Base-by-base conservation (phyloP, 2,113 vertebrate species). In the Lichenostomus cassidix region DNA sequence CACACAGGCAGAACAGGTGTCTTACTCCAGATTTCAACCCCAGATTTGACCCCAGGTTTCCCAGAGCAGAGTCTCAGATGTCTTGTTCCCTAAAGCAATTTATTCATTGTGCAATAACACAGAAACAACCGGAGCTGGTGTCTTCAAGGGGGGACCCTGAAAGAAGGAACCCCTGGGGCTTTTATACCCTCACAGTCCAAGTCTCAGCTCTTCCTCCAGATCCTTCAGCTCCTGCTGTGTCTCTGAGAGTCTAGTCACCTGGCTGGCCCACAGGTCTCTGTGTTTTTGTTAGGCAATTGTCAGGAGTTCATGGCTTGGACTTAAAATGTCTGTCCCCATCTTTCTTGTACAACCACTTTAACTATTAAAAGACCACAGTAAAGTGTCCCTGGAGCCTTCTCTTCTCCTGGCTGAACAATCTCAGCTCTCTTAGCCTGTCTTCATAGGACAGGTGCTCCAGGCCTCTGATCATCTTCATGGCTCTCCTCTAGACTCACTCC, bases 111-210 rank as follows among this genome's bases (percentile, higher is more conserved):
- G 4, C 29, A 76, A 11, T 27, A 68, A 47, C 29, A 76, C 17
- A 62, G 47, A 60, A 55, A 41, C 17, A 76, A 31, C 42, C 42
- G 0, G 0, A 76, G 41, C 14, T 53, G n/a, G 29, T 35, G 39
- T n/a, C 13, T 62, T 46, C 0, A 0, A 76, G 55, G 39, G 68
- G 28, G 16, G n/a, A 68, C 11, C 2, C 5, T 0, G 0, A n/a
- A 47, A 9, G 60, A 41, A 60, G 20, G 14, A 74, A 46, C 6
- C 13, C 8, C 24, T 5, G 17, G 46, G 10, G 24, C 33, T 60
- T 33, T 35, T 35, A 7, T 11, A 12, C 3, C 2, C 14, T 69
- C 41, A 35, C 5, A 41, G 5, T 62, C 20, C 47, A 62, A 35
- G 4, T 15, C 17, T 62, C 14, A 47, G n/a, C 14, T 67, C 52